A percentile compares a stretch with the other conserved stretches of the same genome.
Conservation (phyloP, 1,140 invertebrate species). For the Riptortus pedestris region DNA sequence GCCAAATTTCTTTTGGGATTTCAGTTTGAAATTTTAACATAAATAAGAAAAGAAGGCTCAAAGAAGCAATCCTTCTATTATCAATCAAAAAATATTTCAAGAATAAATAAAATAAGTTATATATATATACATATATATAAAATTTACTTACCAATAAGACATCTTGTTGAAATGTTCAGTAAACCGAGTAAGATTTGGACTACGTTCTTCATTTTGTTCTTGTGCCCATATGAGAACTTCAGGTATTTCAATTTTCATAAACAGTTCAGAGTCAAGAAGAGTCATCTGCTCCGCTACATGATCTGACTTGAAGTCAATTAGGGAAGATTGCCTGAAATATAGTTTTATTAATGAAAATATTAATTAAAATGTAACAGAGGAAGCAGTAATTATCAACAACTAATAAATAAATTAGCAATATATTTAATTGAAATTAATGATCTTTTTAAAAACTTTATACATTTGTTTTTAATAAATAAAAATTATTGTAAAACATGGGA, state of each 20-base stretch:
- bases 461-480: too few relatives aligned
- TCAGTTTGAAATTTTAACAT: too few relatives aligned
- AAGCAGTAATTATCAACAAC: too few relatives aligned
- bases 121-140: neutral
- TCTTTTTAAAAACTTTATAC: neutral
- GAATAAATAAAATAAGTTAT: too few relatives aligned
- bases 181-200: constrained; percentile 91
- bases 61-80: too few relatives aligned
- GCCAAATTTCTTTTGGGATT: too few relatives aligned
- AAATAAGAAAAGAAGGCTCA: too few relatives aligned
- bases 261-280: constrained; percentile 85
- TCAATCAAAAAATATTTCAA: too few relatives aligned
- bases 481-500: too few relatives aligned
- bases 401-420: neutral
- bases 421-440: neutral
- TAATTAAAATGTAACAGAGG: constrained; percentile 11
- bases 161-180: constrained; percentile 99
- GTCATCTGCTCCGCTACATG: constrained; percentile 97
- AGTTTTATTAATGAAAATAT: constrained; percentile 30
- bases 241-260: constrained; percentile 92
- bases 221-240: constrained; percentile 94
- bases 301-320: constrained; percentile 87
- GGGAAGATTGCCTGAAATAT: constrained; percentile 53
- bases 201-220: constrained; percentile 92
- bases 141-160: constrained; percentile 74